Percentiles rank a stretch among this genome's conserved stretches.
Evolutionary conservation across 2,888 invertebrate genomes (phyloP).

Genomic region (Brachycybe producta): DNA sequence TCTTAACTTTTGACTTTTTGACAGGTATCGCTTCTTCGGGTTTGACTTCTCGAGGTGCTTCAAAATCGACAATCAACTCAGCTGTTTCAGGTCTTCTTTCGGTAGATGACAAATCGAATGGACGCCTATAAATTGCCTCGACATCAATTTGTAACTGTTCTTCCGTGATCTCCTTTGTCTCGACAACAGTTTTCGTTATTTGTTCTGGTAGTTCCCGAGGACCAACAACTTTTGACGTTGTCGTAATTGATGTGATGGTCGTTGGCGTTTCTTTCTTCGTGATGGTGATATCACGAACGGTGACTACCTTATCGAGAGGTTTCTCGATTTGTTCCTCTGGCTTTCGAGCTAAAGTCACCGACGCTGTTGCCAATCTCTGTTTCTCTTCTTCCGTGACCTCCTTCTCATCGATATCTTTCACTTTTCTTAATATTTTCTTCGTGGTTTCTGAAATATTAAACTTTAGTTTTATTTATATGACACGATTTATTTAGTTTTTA

Average conservation of each 20-base stretch:
- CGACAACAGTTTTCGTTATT: conserved; percentile 1
- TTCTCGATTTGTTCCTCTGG: conserved; percentile 4
- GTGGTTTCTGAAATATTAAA: conserved; percentile 13
- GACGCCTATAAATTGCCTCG: conserved; percentile 9
- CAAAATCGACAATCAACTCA: conserved; percentile 3
- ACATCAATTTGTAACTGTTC: conserved; percentile 7
- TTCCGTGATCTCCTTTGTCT: not conserved
- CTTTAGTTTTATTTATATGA: not conserved
- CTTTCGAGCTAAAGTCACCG: conserved; percentile 5
- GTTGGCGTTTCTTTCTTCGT: too few relatives aligned
- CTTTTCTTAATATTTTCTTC: conserved; percentile 1
- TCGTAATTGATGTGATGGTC: conserved; percentile 7
- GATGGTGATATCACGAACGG: too few relatives aligned
- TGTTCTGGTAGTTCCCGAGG: conserved; percentile 7
- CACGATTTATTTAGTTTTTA: conserved; percentile 2
- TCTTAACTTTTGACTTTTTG: conserved; percentile 5
- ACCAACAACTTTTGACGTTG: not conserved
- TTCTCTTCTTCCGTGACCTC: conserved; percentile 3
- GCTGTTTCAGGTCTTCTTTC: conserved; percentile 7
- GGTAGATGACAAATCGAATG: not conserved
- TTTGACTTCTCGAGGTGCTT: conserved; percentile 6
- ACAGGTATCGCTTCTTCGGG: conserved; percentile 1
- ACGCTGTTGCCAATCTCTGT: conserved; percentile 2
- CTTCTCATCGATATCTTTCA: too few relatives aligned
- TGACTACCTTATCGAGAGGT: too few relatives aligned